These are phyloP conservation scores for Thysanoteuthis rhombus DNA, from an alignment of 2,888 invertebrate genomes.

Conservation along the genomic window DNA sequence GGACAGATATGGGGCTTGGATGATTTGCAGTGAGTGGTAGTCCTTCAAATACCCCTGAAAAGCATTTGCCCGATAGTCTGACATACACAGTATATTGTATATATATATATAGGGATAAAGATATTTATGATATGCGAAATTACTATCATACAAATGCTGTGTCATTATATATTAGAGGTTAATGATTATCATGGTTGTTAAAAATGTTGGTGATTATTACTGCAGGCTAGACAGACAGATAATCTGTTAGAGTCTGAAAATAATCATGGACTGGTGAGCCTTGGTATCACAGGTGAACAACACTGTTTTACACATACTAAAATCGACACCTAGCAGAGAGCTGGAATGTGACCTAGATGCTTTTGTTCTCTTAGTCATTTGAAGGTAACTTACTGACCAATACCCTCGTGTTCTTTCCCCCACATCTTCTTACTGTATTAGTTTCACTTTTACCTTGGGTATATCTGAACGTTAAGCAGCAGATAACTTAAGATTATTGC, in stretches of 20 bases:
- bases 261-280: not conserved
- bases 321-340: not conserved
- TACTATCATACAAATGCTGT: not conserved
- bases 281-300: not conserved
- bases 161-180: not conserved
- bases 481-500: no score
- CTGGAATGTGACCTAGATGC: conserved; percentile 12
- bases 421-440: not conserved
- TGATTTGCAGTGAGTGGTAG: no score
- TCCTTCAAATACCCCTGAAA: no score
- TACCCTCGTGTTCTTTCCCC: not conserved
- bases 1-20: no score
- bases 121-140: not conserved
- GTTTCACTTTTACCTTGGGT: not conserved
- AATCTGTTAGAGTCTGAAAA: not conserved
- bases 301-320: not conserved
- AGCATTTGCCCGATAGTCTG: no score
- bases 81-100: no score
- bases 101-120: no score
- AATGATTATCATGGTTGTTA: not conserved
- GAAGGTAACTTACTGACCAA: conserved; percentile 12
- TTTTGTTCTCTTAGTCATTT: not conserved
- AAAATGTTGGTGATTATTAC: not conserved
- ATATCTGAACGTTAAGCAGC: not conserved
- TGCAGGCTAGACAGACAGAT: not conserved